These are phyloP conservation scores for Willisornis vidua DNA, from an alignment of 2,113 vertebrate species.

Conservation along the genomic window DNA sequence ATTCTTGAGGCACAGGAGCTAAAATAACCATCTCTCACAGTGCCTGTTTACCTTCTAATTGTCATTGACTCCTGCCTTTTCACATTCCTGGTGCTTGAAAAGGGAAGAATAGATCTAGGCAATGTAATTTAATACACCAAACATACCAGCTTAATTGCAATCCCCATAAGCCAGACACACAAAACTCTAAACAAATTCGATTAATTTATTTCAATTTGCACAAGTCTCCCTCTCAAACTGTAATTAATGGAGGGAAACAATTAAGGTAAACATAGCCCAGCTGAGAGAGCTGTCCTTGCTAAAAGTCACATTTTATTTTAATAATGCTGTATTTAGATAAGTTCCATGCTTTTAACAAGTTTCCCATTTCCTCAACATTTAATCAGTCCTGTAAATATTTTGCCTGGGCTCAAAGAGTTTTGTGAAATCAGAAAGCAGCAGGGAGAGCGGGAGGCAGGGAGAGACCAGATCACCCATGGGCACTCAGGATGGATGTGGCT, in stretches of 20 bases:
- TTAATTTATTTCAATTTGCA: slow-evolving; percentile 69
- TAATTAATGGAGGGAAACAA: slow-evolving; percentile 64
- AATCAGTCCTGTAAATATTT: slow-evolving; percentile 43
- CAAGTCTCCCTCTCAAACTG: slow-evolving; percentile 50
- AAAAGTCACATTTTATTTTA: slow-evolving; percentile 51
- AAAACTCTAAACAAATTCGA: slow-evolving; percentile 64
- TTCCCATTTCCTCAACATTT: slow-evolving; percentile 1
- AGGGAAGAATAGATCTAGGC: slow-evolving; percentile 13
- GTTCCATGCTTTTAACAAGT: background rate
- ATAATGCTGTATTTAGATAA: slow-evolving; percentile 19
- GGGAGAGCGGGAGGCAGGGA: background rate
- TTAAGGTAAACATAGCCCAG: slow-evolving; percentile 52
- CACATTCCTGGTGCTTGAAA: background rate
- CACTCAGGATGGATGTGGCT: background rate
- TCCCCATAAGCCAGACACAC: slow-evolving; percentile 39
- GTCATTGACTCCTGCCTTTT: background rate
- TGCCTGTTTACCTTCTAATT: slow-evolving; percentile 7
- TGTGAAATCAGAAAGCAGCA: background rate
- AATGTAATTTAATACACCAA: slow-evolving; percentile 55
- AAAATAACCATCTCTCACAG: background rate
- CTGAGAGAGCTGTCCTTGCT: slow-evolving; percentile 22
- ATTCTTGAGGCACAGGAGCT: background rate
- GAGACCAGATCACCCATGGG: fast-evolving
- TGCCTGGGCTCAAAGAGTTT: background rate
- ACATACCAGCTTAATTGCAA: slow-evolving; percentile 45